Base-by-base conservation (phyloP, 2,797 vertebrate genomes). In the Xenopus petersii region DNA sequence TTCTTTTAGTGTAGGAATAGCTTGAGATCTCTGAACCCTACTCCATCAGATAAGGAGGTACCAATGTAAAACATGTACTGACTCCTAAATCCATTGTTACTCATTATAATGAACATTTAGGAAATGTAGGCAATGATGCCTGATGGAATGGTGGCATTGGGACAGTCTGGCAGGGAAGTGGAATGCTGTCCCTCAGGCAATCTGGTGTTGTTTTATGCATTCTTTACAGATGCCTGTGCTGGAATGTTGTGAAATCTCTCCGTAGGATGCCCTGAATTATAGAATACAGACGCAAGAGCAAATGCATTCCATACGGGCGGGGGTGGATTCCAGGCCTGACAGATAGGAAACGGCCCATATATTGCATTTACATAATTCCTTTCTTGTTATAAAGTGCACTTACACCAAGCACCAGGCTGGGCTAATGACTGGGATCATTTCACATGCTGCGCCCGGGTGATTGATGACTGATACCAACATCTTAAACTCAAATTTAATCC, bases 201-300 rank as follows among this genome's bases (percentile, higher is more conserved):
- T 42, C 36, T 42, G 36, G 6, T 42, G 36, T 42, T 42, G 36
- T 5, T 42, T 42, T 42, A 42, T 42, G 36, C 49, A 51, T 51
- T 51, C 67, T 78, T 73, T 78, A 70, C 76, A 78, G 71, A 78
- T 78, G 73, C 71, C 58, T 74, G 16, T 51, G 73, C 64, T 66
- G 65, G 61, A 64, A 74, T 51, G 76, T 78, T 74, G 71, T 73
- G 76, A 78, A 78, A 78, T 54, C 69, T 73, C 76, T 70, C 66
- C 10, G 66, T 69, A 78, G 76, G 76, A 78, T 78, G 76, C 66
- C 76, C 63, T 42, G 61, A 12, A 73, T 73, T 70, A 74, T 74
- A 73, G 30, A 70, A 78, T 70, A 64, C 66, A 78, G 76, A 74
- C 76, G 26, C 69, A 64, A 51, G 51, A 47, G 47, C 71, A 64